Evolutionary conservation across 2,888 invertebrate species (phyloP).

Genomic region (Nomada goodeniana): DNA sequence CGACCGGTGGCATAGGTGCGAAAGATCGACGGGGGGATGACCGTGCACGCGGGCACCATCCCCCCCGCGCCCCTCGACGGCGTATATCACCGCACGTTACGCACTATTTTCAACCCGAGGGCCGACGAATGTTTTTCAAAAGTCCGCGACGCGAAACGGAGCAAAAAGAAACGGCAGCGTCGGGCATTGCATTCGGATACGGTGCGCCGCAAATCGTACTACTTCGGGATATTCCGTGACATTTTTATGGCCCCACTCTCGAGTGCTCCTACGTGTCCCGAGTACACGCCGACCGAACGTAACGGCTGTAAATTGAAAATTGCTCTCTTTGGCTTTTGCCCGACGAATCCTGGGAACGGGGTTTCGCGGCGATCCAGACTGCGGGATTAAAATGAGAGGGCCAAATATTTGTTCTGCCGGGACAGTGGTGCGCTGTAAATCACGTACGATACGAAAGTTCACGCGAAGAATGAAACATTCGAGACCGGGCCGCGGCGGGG

Average conservation of each 20-base stretch:
- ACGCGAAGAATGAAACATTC: constrained; percentile 54
- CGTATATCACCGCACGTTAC: constrained; percentile 70
- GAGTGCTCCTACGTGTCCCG: constrained; percentile 62
- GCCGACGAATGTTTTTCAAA: constrained; percentile 57
- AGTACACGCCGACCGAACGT: constrained; percentile 48
- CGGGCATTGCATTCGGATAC: constrained; percentile 62
- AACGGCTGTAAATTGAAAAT: constrained; percentile 66
- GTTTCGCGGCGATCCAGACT: constrained; percentile 21
- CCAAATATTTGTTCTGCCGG: constrained; percentile 54
- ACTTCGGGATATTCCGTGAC: constrained; percentile 64
- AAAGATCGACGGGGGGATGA: not conserved
- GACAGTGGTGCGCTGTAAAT: constrained; percentile 48
- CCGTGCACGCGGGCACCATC: not conserved
- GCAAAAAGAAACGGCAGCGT: constrained; percentile 21
- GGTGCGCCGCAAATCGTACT: constrained; percentile 69
- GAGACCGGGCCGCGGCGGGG: not conserved
- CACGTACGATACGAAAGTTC: constrained; percentile 54
- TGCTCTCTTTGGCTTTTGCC: constrained; percentile 37
- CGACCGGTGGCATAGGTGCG: constrained; percentile 32
- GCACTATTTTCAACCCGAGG: constrained; percentile 57
- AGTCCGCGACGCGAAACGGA: constrained; percentile 20
- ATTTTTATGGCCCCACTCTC: constrained; percentile 68
- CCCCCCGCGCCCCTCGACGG: not conserved
- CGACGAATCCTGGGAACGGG: constrained; percentile 40
- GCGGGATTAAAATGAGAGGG: constrained; percentile 49